phyloP scores from a whole-genome alignment of 2,797 vertebrate genomes.

The Graptemys geographica region DNA sequence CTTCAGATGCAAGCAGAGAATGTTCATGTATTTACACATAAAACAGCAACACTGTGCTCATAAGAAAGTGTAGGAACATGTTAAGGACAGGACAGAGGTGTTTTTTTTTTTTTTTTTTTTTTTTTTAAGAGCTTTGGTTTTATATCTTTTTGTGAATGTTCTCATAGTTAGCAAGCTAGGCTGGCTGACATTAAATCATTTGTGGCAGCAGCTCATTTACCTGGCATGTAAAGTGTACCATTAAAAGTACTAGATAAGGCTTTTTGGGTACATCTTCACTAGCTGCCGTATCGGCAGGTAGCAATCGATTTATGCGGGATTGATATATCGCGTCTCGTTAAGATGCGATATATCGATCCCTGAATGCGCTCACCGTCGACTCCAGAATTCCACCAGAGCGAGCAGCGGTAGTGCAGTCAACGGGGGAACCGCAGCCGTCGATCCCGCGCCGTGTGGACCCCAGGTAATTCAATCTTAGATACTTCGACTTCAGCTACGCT shows the following conservation, averaged over 20 bases:
- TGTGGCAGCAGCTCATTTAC: neutral
- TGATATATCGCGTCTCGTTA: too few relatives aligned
- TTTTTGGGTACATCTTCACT: neutral
- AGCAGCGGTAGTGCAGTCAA: too few relatives aligned
- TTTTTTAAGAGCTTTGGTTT: neutral
- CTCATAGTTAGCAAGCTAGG: neutral
- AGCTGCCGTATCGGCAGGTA: too few relatives aligned
- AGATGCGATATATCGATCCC: too few relatives aligned
- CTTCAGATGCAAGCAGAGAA: neutral
- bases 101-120: neutral
- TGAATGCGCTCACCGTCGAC: too few relatives aligned
- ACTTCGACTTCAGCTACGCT: too few relatives aligned
- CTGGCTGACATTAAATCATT: neutral
- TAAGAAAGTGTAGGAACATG: neutral
- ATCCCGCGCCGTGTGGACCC: too few relatives aligned
- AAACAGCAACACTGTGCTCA: neutral
- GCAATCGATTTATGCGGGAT: too few relatives aligned
- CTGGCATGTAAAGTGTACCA: neutral
- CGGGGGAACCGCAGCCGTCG: too few relatives aligned
- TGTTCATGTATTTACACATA: accelerated
- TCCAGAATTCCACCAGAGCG: too few relatives aligned
- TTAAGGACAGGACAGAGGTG: accelerated
- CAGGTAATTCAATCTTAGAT: too few relatives aligned
- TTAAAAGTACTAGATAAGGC: neutral
- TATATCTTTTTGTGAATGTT: neutral